A percentile compares a stretch with the other conserved stretches of the same genome.
Conservation (phyloP, 2,888 invertebrate species). For the Ferrisia virgata region DNA sequence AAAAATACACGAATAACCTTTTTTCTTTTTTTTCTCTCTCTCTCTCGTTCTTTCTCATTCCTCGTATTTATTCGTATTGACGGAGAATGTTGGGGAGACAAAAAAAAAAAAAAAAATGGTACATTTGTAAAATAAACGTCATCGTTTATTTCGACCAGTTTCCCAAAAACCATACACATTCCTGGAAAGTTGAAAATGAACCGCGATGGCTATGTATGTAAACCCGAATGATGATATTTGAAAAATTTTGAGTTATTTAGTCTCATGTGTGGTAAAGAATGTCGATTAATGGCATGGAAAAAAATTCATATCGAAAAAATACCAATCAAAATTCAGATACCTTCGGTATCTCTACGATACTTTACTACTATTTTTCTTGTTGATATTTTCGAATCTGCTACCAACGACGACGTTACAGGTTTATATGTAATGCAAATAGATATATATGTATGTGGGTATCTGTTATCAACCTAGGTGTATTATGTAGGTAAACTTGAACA, state of each 20-base stretch:
- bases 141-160: too few relatives aligned
- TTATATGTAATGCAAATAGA: too few relatives aligned
- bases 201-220: not conserved
- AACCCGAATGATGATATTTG: not conserved
- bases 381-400: too few relatives aligned
- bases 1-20: not conserved
- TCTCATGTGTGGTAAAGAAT: slow-evolving; percentile 33
- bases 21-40: too few relatives aligned
- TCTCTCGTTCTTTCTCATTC: too few relatives aligned
- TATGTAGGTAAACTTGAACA: too few relatives aligned
- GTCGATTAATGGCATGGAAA: slow-evolving; percentile 23
- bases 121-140: not conserved
- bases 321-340: not conserved
- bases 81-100: too few relatives aligned
- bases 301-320: not conserved
- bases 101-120: not conserved
- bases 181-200: not conserved
- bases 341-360: not conserved
- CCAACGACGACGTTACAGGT: too few relatives aligned
- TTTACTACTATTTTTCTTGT: too few relatives aligned
- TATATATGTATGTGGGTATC: too few relatives aligned
- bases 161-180: not conserved
- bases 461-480: too few relatives aligned
- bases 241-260: slow-evolving; percentile 35
- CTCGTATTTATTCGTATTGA: too few relatives aligned